These are phyloP conservation scores for Ricordea florida DNA, from an alignment of 92 coral and sea anemone species.

Conservation along the genomic window DNA sequence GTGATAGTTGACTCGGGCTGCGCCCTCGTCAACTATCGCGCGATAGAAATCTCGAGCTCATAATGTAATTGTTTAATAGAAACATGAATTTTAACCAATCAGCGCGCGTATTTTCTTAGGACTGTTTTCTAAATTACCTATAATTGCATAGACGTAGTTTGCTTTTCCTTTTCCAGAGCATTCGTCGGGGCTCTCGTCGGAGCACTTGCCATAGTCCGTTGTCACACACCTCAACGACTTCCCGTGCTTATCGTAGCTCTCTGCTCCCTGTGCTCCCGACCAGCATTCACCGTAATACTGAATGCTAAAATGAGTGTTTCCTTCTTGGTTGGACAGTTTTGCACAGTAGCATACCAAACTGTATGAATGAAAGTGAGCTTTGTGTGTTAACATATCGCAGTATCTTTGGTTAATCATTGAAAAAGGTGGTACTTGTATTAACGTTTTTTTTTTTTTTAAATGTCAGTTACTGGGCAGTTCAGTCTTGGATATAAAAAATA, in stretches of 20 bases:
- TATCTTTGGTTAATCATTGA: too few relatives aligned
- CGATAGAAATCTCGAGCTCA: too few relatives aligned
- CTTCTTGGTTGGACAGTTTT: slow-evolving; percentile 29
- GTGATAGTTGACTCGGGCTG: too few relatives aligned
- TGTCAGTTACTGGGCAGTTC: too few relatives aligned
- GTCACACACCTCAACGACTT: slow-evolving; percentile 23
- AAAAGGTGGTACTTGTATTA: not conserved
- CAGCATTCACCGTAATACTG: slow-evolving; percentile 76
- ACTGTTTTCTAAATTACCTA: not conserved
- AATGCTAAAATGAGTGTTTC: slow-evolving; percentile 50
- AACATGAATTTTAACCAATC: not conserved
- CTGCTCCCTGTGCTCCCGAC: slow-evolving; percentile 43
- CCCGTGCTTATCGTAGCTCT: slow-evolving; percentile 42
- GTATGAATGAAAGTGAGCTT: not conserved
- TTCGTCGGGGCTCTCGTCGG: slow-evolving; percentile 20
- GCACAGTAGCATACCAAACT: slow-evolving; percentile 71
- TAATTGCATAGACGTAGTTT: slow-evolving; percentile 50
- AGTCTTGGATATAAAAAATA: too few relatives aligned
- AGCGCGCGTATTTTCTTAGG: not conserved
- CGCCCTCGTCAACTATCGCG: too few relatives aligned
- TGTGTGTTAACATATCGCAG: too few relatives aligned
- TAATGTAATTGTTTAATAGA: too few relatives aligned
- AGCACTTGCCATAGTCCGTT: not conserved
- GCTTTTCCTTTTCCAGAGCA: slow-evolving; percentile 47
- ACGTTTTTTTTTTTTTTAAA: too few relatives aligned